phyloP scores from a whole-genome alignment of 2,113 vertebrate genomes.

The Pterocles burchelli region DNA sequence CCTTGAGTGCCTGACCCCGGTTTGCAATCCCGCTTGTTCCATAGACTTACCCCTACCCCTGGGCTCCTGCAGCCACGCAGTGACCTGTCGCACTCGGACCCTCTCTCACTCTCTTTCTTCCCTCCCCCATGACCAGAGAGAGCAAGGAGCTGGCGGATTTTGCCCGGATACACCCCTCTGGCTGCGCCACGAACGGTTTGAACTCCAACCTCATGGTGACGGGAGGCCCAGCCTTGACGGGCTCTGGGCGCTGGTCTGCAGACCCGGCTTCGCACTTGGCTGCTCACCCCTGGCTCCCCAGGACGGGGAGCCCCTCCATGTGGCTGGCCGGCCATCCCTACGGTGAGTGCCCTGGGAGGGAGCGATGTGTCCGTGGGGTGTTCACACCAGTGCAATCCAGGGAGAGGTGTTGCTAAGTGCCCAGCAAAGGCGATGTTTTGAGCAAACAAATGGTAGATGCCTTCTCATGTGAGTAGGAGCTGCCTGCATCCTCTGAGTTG shows the following conservation, averaged over 20 bases:
- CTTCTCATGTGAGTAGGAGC: fast-evolving
- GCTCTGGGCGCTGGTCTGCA: slow-evolving; percentile 88
- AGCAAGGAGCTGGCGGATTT: slow-evolving; percentile 93
- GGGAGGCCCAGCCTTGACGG: slow-evolving; percentile 81
- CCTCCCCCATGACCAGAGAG: slow-evolving; percentile 77
- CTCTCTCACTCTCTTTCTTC: background rate
- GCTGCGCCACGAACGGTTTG: slow-evolving; percentile 82
- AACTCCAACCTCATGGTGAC: slow-evolving; percentile 99
- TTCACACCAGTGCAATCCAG: fast-evolving
- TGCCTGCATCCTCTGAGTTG: background rate
- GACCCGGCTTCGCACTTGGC: slow-evolving; percentile 88
- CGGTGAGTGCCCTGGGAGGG: slow-evolving; percentile 25
- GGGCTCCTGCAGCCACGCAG: fast-evolving
- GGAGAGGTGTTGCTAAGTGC: background rate
- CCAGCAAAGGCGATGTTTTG: background rate
- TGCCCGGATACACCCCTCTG: slow-evolving; percentile 85
- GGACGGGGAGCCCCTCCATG: slow-evolving; percentile 89
- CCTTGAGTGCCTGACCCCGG: background rate
- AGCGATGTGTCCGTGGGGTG: background rate
- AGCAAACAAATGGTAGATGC: background rate
- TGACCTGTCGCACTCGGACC: background rate
- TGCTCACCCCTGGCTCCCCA: slow-evolving; percentile 91
- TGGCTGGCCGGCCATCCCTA: slow-evolving; percentile 84
- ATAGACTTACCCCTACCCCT: background rate
- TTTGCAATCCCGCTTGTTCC: background rate